Base-by-base conservation (phyloP, 2,888 invertebrate genomes). In the Punctoribates punctum region DNA sequence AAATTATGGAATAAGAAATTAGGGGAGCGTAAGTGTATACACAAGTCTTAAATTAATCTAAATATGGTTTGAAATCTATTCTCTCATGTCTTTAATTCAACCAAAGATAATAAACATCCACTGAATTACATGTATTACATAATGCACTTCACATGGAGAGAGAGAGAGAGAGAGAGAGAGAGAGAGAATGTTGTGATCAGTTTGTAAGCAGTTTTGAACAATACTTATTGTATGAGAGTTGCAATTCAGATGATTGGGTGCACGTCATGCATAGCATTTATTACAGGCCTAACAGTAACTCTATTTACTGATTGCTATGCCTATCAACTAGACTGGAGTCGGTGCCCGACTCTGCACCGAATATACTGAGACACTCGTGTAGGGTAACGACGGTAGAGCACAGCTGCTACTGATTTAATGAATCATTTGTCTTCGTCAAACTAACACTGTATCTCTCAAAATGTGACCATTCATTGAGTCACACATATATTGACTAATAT, bases 331-430 rank as follows among this genome's bases (percentile, higher is more conserved):
- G 34, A 38, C 25, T 42, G 17, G 6, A 9, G 20, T 46, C 23
- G 23, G 46, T 70, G 65, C 65, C 29, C 65, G 29, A 65, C 65
- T 17, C 29, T n/a, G n/a, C 23, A 46, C 23, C 29, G 15, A n/a
- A 17, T 46, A 70, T 42, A 46, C 20, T 2, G 17, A 46, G 46
- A 70, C 46, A n/a, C 70, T 23, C 42, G 46, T 70, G 70, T 70
- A 70, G 42, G 70, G 70, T 70, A 70, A 70, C 70, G 38, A 70
- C 38, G 70, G n/a, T 70, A 15, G n/a, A 23, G 70, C 38, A 70
- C 70, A 70, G 70, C 70, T 70, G 70, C 46, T 70, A 70, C 70
- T 70, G 70, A 70, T 70, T 70, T 70, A 70, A 70, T 70, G 70
- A 70, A 70, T 70, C 70, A 70, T 70, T 70, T 70, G 70, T 70